Conservation (phyloP, 2,888 invertebrate genomes). For the Dicycla oo region DNA sequence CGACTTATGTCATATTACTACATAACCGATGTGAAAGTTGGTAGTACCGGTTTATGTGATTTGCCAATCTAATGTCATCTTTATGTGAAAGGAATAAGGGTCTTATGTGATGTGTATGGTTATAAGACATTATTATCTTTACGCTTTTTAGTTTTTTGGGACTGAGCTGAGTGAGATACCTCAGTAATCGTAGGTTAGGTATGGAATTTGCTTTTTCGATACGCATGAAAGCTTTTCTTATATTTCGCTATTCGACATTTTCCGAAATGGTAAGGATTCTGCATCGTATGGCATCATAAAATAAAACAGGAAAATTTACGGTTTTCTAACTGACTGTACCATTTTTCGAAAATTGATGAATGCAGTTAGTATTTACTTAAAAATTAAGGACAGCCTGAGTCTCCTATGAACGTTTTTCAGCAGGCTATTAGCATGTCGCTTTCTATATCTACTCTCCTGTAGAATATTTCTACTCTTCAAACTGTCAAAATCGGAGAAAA, state of each 20-base stretch:
- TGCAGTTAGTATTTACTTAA: too few species aligned
- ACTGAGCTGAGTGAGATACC: neutral
- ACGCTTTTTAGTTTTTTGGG: conserved; percentile 56
- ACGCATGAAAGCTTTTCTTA: neutral
- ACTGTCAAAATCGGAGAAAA: too few species aligned
- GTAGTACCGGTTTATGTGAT: conserved; percentile 23
- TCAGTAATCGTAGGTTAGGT: conserved; percentile 8
- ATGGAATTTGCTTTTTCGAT: conserved; percentile 4
- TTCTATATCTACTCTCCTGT: too few species aligned
- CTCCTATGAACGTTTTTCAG: too few species aligned
- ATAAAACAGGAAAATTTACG: too few species aligned
- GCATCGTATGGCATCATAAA: too few species aligned
- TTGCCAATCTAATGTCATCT: conserved; percentile 30
- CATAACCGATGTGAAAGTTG: conserved; percentile 46
- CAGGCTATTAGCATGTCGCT: too few species aligned
- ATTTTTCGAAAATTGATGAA: too few species aligned
- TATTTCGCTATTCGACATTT: too few species aligned
- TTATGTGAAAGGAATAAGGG: neutral
- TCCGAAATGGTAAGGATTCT: neutral
- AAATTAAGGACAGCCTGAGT: too few species aligned
- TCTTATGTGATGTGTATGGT: conserved; percentile 7
- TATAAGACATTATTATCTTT: conserved; percentile 32
- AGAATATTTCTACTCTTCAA: too few species aligned
- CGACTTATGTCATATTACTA: conserved; percentile 13
- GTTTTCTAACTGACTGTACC: too few species aligned